A percentile compares a stretch with the other conserved stretches of the same genome.
Evolutionary conservation across 35 echinoderm and acorn worm genomes (phyloP).

Genomic region (Apostichopus japonicus): DNA sequence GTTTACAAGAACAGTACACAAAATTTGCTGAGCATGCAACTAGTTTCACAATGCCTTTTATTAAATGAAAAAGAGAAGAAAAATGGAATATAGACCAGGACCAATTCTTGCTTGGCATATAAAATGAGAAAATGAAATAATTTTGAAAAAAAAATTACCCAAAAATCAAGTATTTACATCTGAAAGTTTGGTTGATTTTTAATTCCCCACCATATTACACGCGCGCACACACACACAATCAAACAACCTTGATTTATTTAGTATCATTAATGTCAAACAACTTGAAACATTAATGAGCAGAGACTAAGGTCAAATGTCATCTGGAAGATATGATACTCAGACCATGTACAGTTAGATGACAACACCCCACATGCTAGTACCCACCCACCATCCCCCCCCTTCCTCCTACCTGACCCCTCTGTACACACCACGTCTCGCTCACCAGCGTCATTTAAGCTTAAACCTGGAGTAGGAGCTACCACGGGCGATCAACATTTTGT

Average conservation of each 20-base stretch:
- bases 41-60: background rate
- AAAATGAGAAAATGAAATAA: slow-evolving; percentile 9
- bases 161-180: background rate
- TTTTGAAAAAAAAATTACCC: background rate
- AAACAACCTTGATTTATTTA: background rate
- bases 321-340: background rate
- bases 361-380: too few relatives aligned
- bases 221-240: background rate
- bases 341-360: background rate
- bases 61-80: background rate
- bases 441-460: too few relatives aligned
- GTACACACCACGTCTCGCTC: too few relatives aligned
- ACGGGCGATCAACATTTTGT: too few relatives aligned
- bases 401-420: too few relatives aligned
- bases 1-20: background rate
- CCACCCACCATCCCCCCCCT: too few relatives aligned
- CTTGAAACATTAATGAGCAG: background rate
- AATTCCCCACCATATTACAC: background rate
- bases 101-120: background rate
- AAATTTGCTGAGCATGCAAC: background rate
- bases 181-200: slow-evolving; percentile 1
- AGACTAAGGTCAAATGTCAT: background rate
- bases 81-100: slow-evolving; percentile 5
- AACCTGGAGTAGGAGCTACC: too few relatives aligned
- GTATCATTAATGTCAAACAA: background rate